phyloP scores from a whole-genome alignment of 2,888 invertebrate species.

The Temnothorax rugatulus region DNA sequence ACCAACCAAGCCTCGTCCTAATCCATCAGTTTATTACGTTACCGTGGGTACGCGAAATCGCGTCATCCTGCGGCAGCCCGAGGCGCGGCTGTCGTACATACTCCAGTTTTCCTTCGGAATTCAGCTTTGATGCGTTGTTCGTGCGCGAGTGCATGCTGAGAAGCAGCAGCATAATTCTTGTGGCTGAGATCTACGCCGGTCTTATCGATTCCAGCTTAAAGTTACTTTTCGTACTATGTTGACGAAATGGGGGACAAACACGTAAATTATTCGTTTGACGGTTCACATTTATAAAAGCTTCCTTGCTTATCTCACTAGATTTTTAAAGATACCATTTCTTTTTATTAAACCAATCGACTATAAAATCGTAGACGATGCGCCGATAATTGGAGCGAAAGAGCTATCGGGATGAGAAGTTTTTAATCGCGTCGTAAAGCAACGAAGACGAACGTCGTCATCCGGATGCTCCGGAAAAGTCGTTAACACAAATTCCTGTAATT shows the following conservation, averaged over 20 bases:
- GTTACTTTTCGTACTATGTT: conserved; percentile 1
- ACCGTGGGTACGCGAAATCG: conserved; percentile 67
- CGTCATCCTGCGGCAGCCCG: conserved; percentile 54
- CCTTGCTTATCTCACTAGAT: background rate
- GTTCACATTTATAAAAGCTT: background rate
- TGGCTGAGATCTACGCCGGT: conserved; percentile 40
- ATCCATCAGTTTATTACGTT: conserved; percentile 78
- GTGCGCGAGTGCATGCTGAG: conserved; percentile 12
- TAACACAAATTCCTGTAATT: conserved; percentile 55
- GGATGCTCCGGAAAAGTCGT: conserved; percentile 49
- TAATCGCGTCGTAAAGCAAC: conserved; percentile 55
- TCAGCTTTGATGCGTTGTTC: conserved; percentile 57
- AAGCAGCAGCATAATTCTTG: conserved; percentile 65
- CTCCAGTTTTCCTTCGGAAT: conserved; percentile 70
- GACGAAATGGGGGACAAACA: background rate
- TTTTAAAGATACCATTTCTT: conserved; percentile 4
- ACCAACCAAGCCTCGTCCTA: conserved; percentile 78
- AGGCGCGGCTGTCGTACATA: conserved; percentile 58
- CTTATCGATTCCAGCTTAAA: conserved; percentile 54
- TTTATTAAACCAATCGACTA: conserved; percentile 13
- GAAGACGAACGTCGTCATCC: conserved; percentile 34
- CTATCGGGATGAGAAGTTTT: conserved; percentile 47
- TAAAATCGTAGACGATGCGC: conserved; percentile 35
- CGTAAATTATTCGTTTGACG: background rate
- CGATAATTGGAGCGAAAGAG: conserved; percentile 39